Percentiles rank a stretch among this genome's conserved stretches.
These are phyloP conservation scores for Diabrotica balteata DNA, from an alignment of 2,888 invertebrate species.

Conservation along the genomic window DNA sequence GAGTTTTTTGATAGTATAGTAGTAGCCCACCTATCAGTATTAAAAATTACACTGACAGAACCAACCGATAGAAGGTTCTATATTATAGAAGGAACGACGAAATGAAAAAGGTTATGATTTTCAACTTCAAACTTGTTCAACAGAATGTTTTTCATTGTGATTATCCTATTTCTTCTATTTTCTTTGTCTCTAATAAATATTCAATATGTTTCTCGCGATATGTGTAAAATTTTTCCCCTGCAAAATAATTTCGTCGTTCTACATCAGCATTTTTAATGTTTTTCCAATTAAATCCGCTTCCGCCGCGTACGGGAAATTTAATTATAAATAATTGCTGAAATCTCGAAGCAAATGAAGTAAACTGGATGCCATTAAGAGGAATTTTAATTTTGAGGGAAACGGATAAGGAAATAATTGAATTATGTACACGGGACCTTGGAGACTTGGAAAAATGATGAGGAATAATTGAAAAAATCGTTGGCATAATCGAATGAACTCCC, in stretches of 20 bases:
- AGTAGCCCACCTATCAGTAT: no score
- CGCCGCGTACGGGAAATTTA: constrained; percentile 15
- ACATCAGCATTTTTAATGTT: constrained; percentile 14
- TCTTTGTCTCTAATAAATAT: no score
- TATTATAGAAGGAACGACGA: no score
- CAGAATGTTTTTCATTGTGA: no score
- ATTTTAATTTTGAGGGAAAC: constrained; percentile 35
- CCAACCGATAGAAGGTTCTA: no score
- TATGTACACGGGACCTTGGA: constrained; percentile 11
- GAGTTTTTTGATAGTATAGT: no score
- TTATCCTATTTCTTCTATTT: no score
- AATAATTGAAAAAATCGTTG: constrained; percentile 8
- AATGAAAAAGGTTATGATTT: no score
- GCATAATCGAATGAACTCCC: constrained; percentile 6
- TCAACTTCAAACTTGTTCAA: no score
- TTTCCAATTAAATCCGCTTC: constrained; percentile 16
- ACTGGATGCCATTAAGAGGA: constrained; percentile 32
- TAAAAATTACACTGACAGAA: no score
- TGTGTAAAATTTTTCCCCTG: no score
- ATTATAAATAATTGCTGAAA: constrained; percentile 31
- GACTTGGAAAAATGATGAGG: constrained; percentile 6
- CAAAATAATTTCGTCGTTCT: not conserved
- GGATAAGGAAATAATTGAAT: constrained; percentile 36
- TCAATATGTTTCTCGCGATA: no score
- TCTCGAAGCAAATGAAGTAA: constrained; percentile 32